A percentile compares a stretch with the other conserved stretches of the same genome.
Evolutionary conservation across 2,888 invertebrate species (phyloP).

Genomic region (Helobdella robusta): DNA sequence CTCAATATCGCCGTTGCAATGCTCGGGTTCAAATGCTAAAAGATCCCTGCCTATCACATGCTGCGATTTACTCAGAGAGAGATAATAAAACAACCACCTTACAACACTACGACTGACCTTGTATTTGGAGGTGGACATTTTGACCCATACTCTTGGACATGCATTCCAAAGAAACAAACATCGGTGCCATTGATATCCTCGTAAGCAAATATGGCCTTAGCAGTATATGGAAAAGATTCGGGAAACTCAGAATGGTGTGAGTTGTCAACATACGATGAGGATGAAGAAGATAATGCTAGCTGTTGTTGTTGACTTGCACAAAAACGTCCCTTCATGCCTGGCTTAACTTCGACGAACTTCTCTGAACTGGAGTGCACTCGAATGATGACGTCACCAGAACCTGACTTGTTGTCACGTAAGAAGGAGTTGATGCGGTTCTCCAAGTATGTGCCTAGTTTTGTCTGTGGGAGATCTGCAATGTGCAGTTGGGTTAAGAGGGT

Average conservation of each 20-base stretch:
- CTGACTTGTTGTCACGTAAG: slow-evolving; percentile 83
- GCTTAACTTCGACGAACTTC: slow-evolving; percentile 95
- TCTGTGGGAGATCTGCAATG: slow-evolving; percentile 61
- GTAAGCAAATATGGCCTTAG: slow-evolving; percentile 97
- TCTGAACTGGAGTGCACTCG: slow-evolving; percentile 95
- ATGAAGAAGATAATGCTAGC: no score
- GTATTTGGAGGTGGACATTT: slow-evolving; percentile 89
- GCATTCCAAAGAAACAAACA: slow-evolving; percentile 99
- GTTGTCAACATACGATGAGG: no score
- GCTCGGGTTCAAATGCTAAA: no score
- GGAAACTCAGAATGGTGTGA: slow-evolving; percentile 54
- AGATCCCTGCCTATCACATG: no score
- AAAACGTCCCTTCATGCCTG: slow-evolving; percentile 54
- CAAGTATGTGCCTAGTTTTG: slow-evolving; percentile 89
- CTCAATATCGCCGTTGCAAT: no score
- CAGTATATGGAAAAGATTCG: slow-evolving; percentile 87
- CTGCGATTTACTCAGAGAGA: no score
- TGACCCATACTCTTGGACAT: slow-evolving; percentile 98
- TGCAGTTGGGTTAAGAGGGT: neutral
- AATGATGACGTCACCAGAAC: slow-evolving; percentile 93
- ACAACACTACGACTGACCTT: slow-evolving; percentile 51
- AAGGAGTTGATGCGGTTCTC: slow-evolving; percentile 95
- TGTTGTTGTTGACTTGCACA: neutral
- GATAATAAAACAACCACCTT: neutral
- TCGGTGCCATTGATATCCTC: slow-evolving; percentile 97